Evolutionary conservation across 2,113 vertebrate species (phyloP), one percentile per base, ranked within the genome.

Genomic region (Oceanites oceanicus): DNA sequence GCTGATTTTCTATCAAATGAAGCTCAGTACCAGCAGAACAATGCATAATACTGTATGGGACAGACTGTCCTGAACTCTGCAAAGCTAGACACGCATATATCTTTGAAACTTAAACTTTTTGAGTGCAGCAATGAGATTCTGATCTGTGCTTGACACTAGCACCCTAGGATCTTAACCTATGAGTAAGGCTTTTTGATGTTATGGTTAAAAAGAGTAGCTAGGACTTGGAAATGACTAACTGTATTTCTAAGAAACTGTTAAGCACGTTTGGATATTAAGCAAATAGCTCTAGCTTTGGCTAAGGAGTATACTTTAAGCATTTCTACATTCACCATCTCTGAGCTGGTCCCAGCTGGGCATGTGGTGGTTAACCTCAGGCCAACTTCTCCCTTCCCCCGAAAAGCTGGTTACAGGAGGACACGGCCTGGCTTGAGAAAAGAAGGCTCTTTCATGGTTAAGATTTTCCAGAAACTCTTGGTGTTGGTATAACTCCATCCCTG

Each of bases 391-490:
- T 83, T 61, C 58, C 91, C 71, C 47, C 2, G 0, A 90, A 91
- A 85, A 85, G 58, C 40, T 90, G 56, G 76, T 94, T 93, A 73
- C 38, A 90, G 72, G 36, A 96, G 36, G 72, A 93, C 68, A 79
- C 2, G 5, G 72, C 42, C 81, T 90, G 92, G 77, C 80, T 92
- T 78, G 84, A 92, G 94, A 90, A 94, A 94, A 95, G 77, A 94
- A 93, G 52, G 70, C 30, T 91, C 80, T 94, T 96, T 91, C 91
- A 92, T 16, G 74, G 58, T 76, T 94, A 95, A 79, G 62, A 82
- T 92, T 97, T 97, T 96, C 95, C 91, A 97, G 84, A 81, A 97
- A 87, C 62, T 38, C 23, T 90, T 87, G 32, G 62, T 95, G 32
- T 72, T 97, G 94, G 83, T 94, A 68, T 63, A 94, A 95, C 74